Conservation (phyloP, 2,113 vertebrate species). For the Aleadryas rufinucha region DNA sequence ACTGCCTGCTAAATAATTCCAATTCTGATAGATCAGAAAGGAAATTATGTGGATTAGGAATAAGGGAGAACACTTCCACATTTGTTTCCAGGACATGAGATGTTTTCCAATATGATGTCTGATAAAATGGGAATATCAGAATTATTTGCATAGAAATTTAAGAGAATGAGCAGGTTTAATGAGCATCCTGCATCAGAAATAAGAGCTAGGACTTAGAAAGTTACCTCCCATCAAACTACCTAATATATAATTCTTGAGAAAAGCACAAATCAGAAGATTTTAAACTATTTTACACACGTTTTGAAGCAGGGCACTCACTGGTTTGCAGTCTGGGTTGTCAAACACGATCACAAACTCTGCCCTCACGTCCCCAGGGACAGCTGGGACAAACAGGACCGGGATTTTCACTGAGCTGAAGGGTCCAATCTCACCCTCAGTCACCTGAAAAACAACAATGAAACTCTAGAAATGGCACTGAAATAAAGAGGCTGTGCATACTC, state of each 20-base stretch:
- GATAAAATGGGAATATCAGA: neutral
- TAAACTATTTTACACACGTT: neutral
- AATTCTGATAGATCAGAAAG: neutral
- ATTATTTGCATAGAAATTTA: neutral
- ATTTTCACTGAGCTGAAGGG: constrained; percentile 82
- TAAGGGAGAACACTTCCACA: neutral
- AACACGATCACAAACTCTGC: constrained; percentile 79
- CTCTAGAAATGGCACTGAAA: neutral
- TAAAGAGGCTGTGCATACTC: neutral
- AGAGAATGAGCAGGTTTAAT: neutral
- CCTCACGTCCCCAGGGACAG: constrained; percentile 73
- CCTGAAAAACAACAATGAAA: constrained; percentile 57
- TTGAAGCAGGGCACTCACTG: constrained; percentile 73
- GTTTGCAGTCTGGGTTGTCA: constrained; percentile 72
- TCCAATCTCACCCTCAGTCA: constrained; percentile 77
- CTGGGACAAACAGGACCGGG: constrained; percentile 82
- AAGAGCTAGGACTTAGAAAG: neutral
- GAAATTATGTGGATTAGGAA: neutral
- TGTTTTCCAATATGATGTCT: neutral
- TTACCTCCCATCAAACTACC: neutral
- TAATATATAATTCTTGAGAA: neutral
- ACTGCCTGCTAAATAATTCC: constrained; percentile 11
- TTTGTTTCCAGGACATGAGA: neutral
- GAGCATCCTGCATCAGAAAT: neutral
- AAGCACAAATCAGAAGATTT: neutral